Conservation (phyloP, 1,140 invertebrate species). For the Gyrodactylus bullatarudis region DNA sequence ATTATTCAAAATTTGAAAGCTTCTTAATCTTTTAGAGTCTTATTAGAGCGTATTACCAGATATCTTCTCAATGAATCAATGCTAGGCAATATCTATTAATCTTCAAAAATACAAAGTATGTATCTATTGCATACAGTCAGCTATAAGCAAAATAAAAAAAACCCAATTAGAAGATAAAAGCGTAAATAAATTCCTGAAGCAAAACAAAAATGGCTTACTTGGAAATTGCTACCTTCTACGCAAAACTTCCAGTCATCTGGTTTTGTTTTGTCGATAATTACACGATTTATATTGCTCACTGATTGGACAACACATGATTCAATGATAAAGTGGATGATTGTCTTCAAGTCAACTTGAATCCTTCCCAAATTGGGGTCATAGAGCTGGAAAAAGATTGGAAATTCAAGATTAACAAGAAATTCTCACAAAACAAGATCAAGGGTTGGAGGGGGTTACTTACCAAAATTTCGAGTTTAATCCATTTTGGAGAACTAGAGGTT, state of each 20-base stretch:
- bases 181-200: conserved; percentile 15
- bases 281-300: not conserved
- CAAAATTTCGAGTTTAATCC: not conserved
- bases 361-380: not conserved
- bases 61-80: too few relatives aligned
- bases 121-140: too few relatives aligned
- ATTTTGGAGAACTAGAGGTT: not conserved
- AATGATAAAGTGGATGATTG: not conserved
- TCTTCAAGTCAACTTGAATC: not conserved
- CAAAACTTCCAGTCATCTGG: conserved; percentile 37
- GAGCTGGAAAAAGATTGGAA: not conserved
- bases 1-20: too few relatives aligned
- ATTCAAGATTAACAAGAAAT: not conserved
- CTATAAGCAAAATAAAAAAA: too few relatives aligned
- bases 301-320: not conserved
- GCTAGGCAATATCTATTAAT: too few relatives aligned
- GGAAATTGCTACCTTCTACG: conserved; percentile 26
- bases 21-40: too few relatives aligned
- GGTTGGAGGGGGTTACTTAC: too few relatives aligned
- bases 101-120: too few relatives aligned
- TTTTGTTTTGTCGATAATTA: not conserved
- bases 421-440: not conserved
- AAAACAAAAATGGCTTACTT: conserved; percentile 46
- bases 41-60: too few relatives aligned
- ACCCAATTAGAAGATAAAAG: too few relatives aligned